Evolutionary conservation across 2,888 invertebrate species (phyloP), one percentile per base, ranked within the genome.

Genomic region (Acanthoscelides obtectus): DNA sequence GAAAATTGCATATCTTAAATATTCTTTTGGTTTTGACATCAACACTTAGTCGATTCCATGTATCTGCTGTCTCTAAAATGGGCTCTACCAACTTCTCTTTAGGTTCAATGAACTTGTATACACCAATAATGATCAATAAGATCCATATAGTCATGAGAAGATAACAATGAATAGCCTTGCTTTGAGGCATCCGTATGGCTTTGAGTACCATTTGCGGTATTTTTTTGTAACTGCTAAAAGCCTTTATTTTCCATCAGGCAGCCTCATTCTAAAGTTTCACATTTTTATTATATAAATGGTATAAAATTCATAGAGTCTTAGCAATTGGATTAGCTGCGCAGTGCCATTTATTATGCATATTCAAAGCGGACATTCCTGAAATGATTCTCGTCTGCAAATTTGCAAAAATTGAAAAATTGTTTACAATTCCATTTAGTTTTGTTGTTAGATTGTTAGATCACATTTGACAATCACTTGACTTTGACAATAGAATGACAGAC

Each of bases 61-160:
- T 75, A 72, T 83, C 82, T 0, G 80, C 79, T 17, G 81, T 76
- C 19, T 73, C 76, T 6, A 80, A 76, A 5, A 80, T 75, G 6
- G 80, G 78, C 66, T 81, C 81, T 3, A 79, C 75, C 66, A 77
- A 64, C 79, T 75, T 83, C 81, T 79, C 85, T 81, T 86, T 89
- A 87, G 77, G 89, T 74, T 85, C 85, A 66, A 84, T 78, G 75
- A 84, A 94, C 83, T 93, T 94, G 84, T 94, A 94, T 89, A 94
- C 92, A 70, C 93, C 93, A 79, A 92, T 92, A 75, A 94, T 90
- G 22, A 94, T 86, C 72, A 94, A 87, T 83, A 93, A 90, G 82
- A 94, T 94, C 94, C 94, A 94, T 76, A 94, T 83, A 84, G 91
- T 93, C 86, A 94, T 90, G 72, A 94, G 89, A 78, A 94, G 86